Conservation (phyloP, 2,113 vertebrate genomes). For the Hippoglossus stenolepis region DNA sequence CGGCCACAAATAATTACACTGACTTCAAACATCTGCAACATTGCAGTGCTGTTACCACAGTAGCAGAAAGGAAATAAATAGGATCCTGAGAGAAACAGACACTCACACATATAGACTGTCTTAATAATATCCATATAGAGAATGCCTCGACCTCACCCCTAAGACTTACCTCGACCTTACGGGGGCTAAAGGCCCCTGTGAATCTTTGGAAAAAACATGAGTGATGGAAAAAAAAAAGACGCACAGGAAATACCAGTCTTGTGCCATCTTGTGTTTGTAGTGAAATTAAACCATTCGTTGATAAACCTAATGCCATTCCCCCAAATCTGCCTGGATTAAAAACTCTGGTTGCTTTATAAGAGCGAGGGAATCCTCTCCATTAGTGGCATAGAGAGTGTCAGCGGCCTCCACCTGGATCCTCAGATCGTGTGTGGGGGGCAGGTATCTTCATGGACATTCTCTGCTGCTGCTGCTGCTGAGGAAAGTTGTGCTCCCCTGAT, state of each 20-base stretch:
- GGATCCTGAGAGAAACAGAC: slow-evolving; percentile 79
- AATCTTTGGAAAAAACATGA: slow-evolving; percentile 77
- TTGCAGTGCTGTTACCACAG: slow-evolving; percentile 57
- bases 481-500: slow-evolving; percentile 73
- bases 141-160: slow-evolving; percentile 54
- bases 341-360: slow-evolving; percentile 38
- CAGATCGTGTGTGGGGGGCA: slow-evolving; percentile 67
- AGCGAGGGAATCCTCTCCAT: slow-evolving; percentile 78
- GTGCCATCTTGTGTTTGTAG: slow-evolving; percentile 48
- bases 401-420: slow-evolving; percentile 82
- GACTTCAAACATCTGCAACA: slow-evolving; percentile 49
- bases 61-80: slow-evolving; percentile 77
- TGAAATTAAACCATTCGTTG: slow-evolving; percentile 45
- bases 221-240: slow-evolving; percentile 64
- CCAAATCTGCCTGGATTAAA: slow-evolving; percentile 22
- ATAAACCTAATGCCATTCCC: slow-evolving; percentile 27
- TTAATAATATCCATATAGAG: slow-evolving; percentile 45
- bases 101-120: slow-evolving; percentile 55
- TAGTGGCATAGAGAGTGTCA: slow-evolving; percentile 66
- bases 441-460: slow-evolving; percentile 79
- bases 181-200: slow-evolving; percentile 39
- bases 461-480: slow-evolving; percentile 65
- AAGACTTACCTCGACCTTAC: slow-evolving; percentile 50
- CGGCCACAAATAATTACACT: slow-evolving; percentile 59
- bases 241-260: slow-evolving; percentile 41